Conservation (phyloP, 2,113 vertebrate genomes). For the Equus przewalskii region DNA sequence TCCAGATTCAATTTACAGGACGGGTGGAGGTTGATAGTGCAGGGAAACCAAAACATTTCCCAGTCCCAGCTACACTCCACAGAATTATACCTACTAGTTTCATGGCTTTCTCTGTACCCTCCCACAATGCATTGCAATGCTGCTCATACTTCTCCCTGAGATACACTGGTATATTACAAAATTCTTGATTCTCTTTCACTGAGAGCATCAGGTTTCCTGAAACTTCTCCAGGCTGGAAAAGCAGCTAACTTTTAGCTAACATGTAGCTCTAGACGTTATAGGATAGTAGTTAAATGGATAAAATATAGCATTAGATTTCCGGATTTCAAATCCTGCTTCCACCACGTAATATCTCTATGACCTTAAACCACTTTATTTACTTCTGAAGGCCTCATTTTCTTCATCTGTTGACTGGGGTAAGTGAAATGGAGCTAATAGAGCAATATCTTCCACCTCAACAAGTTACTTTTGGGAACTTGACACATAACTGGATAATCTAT, state of each 20-base stretch:
- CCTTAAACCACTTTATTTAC: background rate
- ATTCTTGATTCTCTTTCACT: background rate
- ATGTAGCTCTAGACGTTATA: background rate
- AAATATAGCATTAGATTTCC: background rate
- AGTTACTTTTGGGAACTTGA: background rate
- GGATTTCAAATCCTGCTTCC: background rate
- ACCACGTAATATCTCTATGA: background rate
- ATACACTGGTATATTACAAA: fast-evolving
- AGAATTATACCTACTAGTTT: background rate
- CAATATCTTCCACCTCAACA: background rate
- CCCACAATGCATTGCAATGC: fast-evolving
- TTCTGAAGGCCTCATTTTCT: background rate
- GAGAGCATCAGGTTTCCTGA: background rate
- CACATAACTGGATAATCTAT: background rate
- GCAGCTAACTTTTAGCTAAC: background rate
- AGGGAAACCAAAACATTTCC: background rate
- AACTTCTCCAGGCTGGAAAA: background rate
- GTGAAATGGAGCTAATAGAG: background rate
- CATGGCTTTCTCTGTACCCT: background rate
- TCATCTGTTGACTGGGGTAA: background rate
- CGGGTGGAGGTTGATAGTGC: background rate
- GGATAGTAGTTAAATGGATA: background rate
- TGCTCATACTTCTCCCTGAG: too few relatives aligned
- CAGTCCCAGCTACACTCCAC: background rate
- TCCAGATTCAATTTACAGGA: background rate